Percentiles rank a stretch among this genome's conserved stretches.
Conservation (phyloP, 1,140 invertebrate genomes). For the Diuraphis noxia region DNA sequence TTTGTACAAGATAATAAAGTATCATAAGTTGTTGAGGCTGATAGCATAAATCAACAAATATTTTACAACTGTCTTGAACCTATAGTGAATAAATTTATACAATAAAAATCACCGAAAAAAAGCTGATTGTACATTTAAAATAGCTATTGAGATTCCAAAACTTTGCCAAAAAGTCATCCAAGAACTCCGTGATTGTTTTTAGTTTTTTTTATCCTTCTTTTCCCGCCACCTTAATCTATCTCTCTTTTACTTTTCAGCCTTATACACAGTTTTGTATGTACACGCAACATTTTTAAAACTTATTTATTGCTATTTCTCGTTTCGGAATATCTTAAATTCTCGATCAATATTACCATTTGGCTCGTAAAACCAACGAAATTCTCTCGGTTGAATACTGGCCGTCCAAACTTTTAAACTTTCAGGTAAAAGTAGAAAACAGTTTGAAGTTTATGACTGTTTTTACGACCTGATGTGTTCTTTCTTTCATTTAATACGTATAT, state of each 20-base stretch:
- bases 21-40: neutral
- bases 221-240: neutral
- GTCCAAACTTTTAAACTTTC: conserved; percentile 32
- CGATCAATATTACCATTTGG: conserved; percentile 44
- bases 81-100: conserved; percentile 22
- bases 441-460: conserved; percentile 19
- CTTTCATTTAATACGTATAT: neutral
- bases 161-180: conserved; percentile 29
- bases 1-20: neutral
- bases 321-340: conserved; percentile 37
- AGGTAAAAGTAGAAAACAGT: neutral
- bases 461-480: neutral
- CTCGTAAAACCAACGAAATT: neutral
- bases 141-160: conserved; percentile 40
- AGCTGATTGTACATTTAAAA: conserved; percentile 48
- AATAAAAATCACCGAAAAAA: conserved; percentile 21
- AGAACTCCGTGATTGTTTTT: conserved; percentile 46
- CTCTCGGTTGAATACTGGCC: neutral
- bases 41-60: neutral
- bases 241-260: neutral
- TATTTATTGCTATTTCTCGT: conserved; percentile 26
- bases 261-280: conserved; percentile 22
- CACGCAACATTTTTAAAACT: neutral
- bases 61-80: neutral
- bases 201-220: neutral